Evolutionary conservation across 1,140 invertebrate genomes (phyloP).

Genomic region (Magallana angulata): DNA sequence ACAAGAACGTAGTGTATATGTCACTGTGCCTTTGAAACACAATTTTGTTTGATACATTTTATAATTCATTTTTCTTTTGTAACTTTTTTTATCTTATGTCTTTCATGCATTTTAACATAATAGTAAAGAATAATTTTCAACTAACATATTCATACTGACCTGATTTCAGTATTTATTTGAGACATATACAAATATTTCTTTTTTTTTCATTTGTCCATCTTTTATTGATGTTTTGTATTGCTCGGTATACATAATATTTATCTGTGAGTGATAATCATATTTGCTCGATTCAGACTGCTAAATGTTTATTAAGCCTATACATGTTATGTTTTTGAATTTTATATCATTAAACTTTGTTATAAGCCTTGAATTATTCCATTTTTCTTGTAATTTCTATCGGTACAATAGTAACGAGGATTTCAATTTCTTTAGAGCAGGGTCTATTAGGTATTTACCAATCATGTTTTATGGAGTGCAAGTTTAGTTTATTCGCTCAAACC

Average conservation of each 20-base stretch:
- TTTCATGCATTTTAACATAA: slow-evolving; percentile 17
- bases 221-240: not conserved
- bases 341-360: slow-evolving; percentile 20
- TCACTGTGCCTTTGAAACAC: not conserved
- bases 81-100: not conserved
- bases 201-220: too few species aligned
- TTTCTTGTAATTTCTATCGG: too few species aligned
- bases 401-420: too few species aligned
- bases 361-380: not conserved
- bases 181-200: not conserved
- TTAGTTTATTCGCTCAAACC: too few species aligned
- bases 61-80: not conserved
- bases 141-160: not conserved
- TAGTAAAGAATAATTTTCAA: not conserved
- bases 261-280: not conserved
- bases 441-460: too few species aligned
- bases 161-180: not conserved
- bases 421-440: too few species aligned
- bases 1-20: not conserved
- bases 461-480: too few species aligned
- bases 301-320: not conserved
- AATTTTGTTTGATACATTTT: not conserved
- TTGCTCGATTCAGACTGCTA: not conserved
- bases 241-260: not conserved
- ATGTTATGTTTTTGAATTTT: slow-evolving; percentile 35